Evolutionary conservation across 2,797 vertebrate genomes (phyloP), one percentile per base, ranked within the genome.

Genomic region (Sebastes kiyomatsui): DNA sequence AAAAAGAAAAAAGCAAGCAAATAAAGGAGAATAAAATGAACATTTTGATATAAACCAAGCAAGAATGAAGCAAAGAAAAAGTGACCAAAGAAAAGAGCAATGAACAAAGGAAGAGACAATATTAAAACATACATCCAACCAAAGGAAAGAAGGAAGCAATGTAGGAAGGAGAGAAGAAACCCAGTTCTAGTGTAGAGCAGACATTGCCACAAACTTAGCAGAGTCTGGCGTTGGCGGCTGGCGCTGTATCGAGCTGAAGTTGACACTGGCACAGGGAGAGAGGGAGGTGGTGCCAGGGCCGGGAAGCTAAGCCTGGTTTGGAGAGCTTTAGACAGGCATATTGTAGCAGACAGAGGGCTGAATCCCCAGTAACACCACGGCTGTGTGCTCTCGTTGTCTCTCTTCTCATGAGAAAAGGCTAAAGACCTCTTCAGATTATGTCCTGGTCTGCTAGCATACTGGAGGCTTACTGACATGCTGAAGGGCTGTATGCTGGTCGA

Each of bases 241-340:
- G 91, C 85, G 4, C 32, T 0, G 38, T 5, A 80, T 79, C 3
- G 75, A 85, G 90, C 92, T 90, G 82, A 83, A 86, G 91, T 82
- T 88, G 89, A 92, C 81, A 78, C 79, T 93, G 92, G 92, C 90
- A 84, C 64, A 1, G 49, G 68, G 62, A 65, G 42, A 59, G 30
- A 69, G 59, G 67, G 61, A 70, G 72, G 66, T 9, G 23, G 84
- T 83, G 90, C 86, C 92, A 91, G 79, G 74, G 73, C 88, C 0
- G 4, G 42, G 74, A 30, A 88, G 90, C 87, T 89, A 76, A 93
- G 88, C 89, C 86, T 27, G 84, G 77, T 85, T 89, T 90, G 88
- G 84, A 93, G 89, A 82, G 91, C 90, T 91, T 90, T 86, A 72
- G 81, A 79, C 68, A 5, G 87, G 72, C 90, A 83, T 90, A 84